A percentile compares a stretch with the other conserved stretches of the same genome.
These are phyloP conservation scores for Actenoides hombroni DNA, from an alignment of 2,113 vertebrate genomes.

Conservation along the genomic window DNA sequence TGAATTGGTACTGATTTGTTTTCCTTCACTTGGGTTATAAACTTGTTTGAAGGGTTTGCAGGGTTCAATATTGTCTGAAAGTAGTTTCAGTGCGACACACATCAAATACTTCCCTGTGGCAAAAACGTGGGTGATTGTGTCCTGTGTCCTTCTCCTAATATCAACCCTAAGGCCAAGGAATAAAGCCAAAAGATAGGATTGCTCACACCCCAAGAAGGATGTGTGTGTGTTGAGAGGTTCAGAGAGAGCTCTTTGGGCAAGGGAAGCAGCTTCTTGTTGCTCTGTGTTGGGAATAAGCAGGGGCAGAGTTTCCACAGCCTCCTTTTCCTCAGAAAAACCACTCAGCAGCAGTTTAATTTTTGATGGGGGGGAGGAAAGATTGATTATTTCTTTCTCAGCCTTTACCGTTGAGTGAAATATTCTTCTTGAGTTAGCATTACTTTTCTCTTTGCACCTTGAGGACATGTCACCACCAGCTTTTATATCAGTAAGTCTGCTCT, in stretches of 20 bases:
- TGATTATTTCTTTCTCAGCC: not conserved
- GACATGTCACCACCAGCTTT: not conserved
- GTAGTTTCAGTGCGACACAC: not conserved
- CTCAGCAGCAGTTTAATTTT: not conserved
- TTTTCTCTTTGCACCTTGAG: not conserved
- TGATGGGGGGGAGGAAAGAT: not conserved
- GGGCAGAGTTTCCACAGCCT: not conserved
- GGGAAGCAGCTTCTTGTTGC: not conserved
- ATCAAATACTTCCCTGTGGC: not conserved
- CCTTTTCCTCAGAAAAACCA: not conserved
- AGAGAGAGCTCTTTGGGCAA: not conserved
- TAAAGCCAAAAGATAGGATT: not conserved
- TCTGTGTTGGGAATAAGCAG: not conserved
- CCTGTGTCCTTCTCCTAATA: not conserved
- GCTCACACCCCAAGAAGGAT: not conserved
- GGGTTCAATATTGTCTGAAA: not conserved
- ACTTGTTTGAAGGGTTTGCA: not conserved
- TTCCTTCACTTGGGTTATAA: not conserved
- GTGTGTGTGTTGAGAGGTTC: not conserved
- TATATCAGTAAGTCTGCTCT: not conserved
- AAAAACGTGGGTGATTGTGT: rapidly evolving
- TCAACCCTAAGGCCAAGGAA: not conserved
- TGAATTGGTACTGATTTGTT: not conserved
- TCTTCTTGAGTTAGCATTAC: not conserved
- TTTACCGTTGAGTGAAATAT: not conserved